phyloP scores from a whole-genome alignment of 2,797 vertebrate species.

The Heliangelus exortis region DNA sequence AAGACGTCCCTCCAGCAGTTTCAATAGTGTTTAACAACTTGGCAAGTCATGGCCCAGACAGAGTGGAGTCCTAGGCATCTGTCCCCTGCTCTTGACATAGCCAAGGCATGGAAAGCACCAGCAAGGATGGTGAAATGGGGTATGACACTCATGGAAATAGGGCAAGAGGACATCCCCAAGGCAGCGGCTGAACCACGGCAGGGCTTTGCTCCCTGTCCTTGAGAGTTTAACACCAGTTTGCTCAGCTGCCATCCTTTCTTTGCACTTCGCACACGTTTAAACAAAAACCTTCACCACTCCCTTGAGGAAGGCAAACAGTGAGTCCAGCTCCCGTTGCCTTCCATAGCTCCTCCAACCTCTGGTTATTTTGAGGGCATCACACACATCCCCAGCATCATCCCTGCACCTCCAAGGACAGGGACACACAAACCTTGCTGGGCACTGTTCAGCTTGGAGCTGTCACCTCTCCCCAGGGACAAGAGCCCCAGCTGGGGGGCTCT shows the following conservation, averaged over 20 bases:
- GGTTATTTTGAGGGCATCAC: fast-evolving
- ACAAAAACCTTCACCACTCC: conserved; percentile 57
- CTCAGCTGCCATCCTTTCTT: conserved; percentile 60
- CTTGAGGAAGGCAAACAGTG: conserved; percentile 30
- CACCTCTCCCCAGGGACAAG: neutral
- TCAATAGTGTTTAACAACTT: neutral
- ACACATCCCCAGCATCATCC: neutral
- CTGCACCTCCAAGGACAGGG: neutral
- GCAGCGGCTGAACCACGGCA: neutral
- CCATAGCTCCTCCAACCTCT: neutral
- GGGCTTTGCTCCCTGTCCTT: neutral
- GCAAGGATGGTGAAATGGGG: neutral
- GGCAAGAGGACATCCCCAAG: neutral
- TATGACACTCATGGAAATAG: neutral
- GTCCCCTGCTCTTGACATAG: neutral
- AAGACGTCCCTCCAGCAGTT: neutral
- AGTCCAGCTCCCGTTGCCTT: neutral
- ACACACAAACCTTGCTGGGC: neutral
- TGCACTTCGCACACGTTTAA: conserved; percentile 17
- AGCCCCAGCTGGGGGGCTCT: neutral
- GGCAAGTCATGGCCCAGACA: neutral
- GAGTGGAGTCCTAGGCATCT: neutral
- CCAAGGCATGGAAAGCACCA: neutral
- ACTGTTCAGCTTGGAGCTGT: neutral
- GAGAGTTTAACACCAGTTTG: conserved; percentile 42